Base-by-base conservation (phyloP, 2,888 invertebrate genomes). In the Orthonychiurus folsomi region DNA sequence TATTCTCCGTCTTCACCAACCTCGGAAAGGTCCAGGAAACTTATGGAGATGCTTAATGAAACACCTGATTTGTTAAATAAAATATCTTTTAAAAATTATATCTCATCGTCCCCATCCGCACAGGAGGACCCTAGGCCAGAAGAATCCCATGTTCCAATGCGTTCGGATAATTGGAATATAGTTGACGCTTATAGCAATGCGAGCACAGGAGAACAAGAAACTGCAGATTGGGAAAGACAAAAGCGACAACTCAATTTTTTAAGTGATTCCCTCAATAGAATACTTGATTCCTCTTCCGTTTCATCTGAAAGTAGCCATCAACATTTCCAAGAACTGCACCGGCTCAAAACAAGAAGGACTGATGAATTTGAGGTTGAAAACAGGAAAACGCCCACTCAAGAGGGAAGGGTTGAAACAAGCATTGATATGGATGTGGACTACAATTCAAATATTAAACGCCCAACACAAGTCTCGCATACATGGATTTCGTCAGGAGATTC, bases 401-500 rank as follows among this genome's bases (percentile, higher is more conserved):
- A 9, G 5, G 37, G 37, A 37, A 37, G 5, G 15, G 37, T 9
- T 37, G 52, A 52, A 12, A n/a, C 9, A 21, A 3, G 3, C n/a
- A 5, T 21, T 5, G 52, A 20, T 20, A 21, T 12, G 5, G n/a
- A 23, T 23, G 20, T 5, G 20, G 52, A 52, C 20, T 52, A 52
- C 24, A 27, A n/a, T 25, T 24, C 28, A 2, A 63, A 63, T 20
- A 20, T n/a, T 5, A 52, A 52, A 52, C 20, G 52, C 20, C 57
- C 24, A 20, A 55, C 56, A 3, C 69, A 70, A 60, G 69, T 72
- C 15, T 72, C 70, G 18, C 72, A 73, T 50, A 73, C 72, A 1
- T 73, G 72, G 72, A 73, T 73, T 56, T 71, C 69, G 20, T 63
- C 68, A 28, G 64, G 59, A 5, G 70, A 69, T 48, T 3, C 25